Evolutionary conservation across 2,797 vertebrate species (phyloP).

Genomic region (Iguana delicatissima): DNA sequence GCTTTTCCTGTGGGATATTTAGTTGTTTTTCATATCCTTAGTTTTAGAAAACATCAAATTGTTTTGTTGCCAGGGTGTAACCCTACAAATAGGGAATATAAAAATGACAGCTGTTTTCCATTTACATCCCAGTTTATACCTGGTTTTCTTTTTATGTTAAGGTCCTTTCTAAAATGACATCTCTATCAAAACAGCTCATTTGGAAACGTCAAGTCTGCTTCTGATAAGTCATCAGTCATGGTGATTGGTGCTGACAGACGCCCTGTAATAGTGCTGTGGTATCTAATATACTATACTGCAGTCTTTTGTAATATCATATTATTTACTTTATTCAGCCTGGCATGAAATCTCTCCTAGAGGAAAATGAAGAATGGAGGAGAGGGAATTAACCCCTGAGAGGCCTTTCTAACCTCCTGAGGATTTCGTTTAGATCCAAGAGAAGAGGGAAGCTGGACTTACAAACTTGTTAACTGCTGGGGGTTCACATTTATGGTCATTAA

Average conservation of each 20-base stretch:
- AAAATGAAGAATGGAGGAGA: conserved; percentile 8
- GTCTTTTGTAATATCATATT: conserved; percentile 53
- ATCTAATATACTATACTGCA: conserved; percentile 47
- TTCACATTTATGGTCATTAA: too few relatives aligned
- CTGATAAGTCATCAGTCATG: conserved; percentile 74
- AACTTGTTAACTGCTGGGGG: too few relatives aligned
- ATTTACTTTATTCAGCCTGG: conserved; percentile 66
- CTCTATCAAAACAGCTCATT: conserved; percentile 78
- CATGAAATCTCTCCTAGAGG: conserved; percentile 61
- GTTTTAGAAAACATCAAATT: neutral
- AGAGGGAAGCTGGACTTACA: too few relatives aligned
- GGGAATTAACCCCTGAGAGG: conserved; percentile 1
- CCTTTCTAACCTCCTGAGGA: neutral
- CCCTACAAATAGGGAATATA: conserved; percentile 55
- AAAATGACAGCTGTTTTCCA: conserved; percentile 47
- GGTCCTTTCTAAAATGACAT: conserved; percentile 59
- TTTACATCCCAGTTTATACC: conserved; percentile 61
- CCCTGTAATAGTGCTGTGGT: conserved; percentile 23
- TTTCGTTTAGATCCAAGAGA: fast-evolving
- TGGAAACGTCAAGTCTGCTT: conserved; percentile 75
- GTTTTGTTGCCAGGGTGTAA: conserved; percentile 46
- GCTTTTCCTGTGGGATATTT: neutral
- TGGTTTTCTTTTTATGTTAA: conserved; percentile 47
- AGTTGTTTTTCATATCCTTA: neutral
- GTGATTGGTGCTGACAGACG: conserved; percentile 68